These are phyloP conservation scores for Apocheima hispidaria DNA, from an alignment of 2,888 invertebrate genomes.

Conservation along the genomic window DNA sequence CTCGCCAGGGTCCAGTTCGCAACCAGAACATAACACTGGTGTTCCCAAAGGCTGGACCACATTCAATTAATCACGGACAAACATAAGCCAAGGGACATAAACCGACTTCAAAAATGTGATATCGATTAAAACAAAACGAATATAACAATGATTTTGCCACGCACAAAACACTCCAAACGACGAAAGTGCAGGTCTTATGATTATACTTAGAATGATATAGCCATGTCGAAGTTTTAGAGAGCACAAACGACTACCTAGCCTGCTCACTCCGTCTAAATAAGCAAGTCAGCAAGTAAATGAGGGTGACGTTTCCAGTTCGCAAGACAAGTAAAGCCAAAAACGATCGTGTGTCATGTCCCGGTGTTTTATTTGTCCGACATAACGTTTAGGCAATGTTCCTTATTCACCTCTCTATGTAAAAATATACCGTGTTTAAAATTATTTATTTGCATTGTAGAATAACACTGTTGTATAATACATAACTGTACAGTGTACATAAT, in stretches of 20 bases:
- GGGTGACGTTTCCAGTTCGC: neutral
- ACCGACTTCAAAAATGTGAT: neutral
- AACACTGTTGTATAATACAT: conserved; percentile 46
- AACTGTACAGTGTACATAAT: conserved; percentile 65
- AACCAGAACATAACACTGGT: conserved; percentile 55
- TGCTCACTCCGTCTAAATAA: neutral
- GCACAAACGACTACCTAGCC: no score
- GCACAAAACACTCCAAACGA: no score
- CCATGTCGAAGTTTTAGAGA: neutral
- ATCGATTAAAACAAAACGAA: neutral
- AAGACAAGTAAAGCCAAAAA: neutral
- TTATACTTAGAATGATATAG: no score
- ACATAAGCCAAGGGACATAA: neutral
- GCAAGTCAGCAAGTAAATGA: neutral
- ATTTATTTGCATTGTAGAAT: conserved; percentile 55
- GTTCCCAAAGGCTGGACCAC: conserved; percentile 80
- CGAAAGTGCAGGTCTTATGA: no score
- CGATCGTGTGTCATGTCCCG: neutral
- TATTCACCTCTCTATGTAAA: conserved; percentile 31
- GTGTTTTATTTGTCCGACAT: neutral
- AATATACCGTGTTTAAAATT: conserved; percentile 50
- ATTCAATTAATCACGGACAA: conserved; percentile 64
- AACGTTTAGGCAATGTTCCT: conserved; percentile 25
- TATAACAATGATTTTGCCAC: neutral
- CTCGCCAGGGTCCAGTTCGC: conserved; percentile 61